phyloP scores from a whole-genome alignment of 37 sponge, comb jelly and placozoan species.

The Amphimedon queenslandica region DNA sequence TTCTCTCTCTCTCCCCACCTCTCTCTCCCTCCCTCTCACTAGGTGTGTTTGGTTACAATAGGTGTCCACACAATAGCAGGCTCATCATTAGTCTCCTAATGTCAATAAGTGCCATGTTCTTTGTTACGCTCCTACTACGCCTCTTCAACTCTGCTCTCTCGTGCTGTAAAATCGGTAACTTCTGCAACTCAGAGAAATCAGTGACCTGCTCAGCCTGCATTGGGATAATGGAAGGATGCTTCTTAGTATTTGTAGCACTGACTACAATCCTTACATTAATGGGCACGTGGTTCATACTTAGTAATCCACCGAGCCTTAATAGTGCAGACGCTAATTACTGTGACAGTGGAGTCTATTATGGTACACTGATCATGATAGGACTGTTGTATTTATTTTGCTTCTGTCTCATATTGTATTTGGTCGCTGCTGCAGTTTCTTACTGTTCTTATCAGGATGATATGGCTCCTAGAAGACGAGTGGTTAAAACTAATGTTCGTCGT shows the following conservation, averaged over 20 bases:
- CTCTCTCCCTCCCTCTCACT: background rate
- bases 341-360: background rate
- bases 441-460: too few relatives aligned
- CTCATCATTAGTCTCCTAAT: slow-evolving; percentile 7
- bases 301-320: background rate
- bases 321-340: background rate
- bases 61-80: background rate
- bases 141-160: slow-evolving; percentile 25
- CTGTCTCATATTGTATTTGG: too few relatives aligned
- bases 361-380: too few relatives aligned
- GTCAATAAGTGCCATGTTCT: slow-evolving; percentile 18
- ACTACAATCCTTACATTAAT: background rate
- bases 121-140: slow-evolving; percentile 5
- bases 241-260: background rate
- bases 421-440: too few relatives aligned
- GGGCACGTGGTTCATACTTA: background rate
- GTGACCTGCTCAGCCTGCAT: background rate
- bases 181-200: background rate
- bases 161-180: slow-evolving; percentile 23
- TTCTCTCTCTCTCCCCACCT: background rate
- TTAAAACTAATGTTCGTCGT: too few relatives aligned
- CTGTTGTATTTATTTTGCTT: too few relatives aligned
- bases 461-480: too few relatives aligned
- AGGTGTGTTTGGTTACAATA: slow-evolving; percentile 3
- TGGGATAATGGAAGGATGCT: background rate